These are phyloP conservation scores for Scaptodrosophila latifasciaeformis DNA, from an alignment of 2,888 invertebrate species.

Conservation along the genomic window DNA sequence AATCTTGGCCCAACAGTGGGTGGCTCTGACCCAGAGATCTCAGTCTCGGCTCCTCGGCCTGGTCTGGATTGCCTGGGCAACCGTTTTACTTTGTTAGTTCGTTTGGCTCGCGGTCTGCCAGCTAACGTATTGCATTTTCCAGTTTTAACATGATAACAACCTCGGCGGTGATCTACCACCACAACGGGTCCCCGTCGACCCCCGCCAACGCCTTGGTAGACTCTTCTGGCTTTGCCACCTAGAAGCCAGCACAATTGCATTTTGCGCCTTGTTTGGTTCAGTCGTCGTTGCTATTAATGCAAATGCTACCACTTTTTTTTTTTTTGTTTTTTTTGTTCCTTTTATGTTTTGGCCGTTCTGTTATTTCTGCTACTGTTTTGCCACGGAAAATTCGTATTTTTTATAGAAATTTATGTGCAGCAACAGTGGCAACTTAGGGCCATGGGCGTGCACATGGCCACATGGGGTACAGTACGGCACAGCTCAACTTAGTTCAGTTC, in stretches of 20 bases:
- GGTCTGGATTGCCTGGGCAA: constrained; percentile 6
- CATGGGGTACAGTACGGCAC: too few relatives aligned
- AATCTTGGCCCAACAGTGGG: constrained; percentile 49
- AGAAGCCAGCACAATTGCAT: constrained; percentile 5
- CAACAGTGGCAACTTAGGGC: constrained; percentile 41
- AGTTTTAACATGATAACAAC: constrained; percentile 58
- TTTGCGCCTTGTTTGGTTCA: constrained; percentile 21
- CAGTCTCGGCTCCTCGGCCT: background rate
- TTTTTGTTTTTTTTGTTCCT: background rate
- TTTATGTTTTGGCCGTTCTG: background rate
- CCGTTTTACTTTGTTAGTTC: constrained; percentile 16
- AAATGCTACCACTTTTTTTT: constrained; percentile 21
- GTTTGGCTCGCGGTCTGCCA: constrained; percentile 37
- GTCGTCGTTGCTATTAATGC: constrained; percentile 34
- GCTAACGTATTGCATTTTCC: constrained; percentile 55
- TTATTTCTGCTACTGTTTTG: background rate
- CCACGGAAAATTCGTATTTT: constrained; percentile 6
- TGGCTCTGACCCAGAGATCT: background rate
- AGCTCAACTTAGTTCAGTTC: too few relatives aligned
- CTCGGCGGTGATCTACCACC: constrained; percentile 32
- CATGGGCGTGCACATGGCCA: background rate
- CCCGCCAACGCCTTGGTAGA: background rate
- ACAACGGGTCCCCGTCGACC: background rate
- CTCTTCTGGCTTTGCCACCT: too few relatives aligned
- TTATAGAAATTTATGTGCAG: constrained; percentile 31